Evolutionary conservation across 1,140 invertebrate genomes (phyloP).

Genomic region (Aradophagus sp.): DNA sequence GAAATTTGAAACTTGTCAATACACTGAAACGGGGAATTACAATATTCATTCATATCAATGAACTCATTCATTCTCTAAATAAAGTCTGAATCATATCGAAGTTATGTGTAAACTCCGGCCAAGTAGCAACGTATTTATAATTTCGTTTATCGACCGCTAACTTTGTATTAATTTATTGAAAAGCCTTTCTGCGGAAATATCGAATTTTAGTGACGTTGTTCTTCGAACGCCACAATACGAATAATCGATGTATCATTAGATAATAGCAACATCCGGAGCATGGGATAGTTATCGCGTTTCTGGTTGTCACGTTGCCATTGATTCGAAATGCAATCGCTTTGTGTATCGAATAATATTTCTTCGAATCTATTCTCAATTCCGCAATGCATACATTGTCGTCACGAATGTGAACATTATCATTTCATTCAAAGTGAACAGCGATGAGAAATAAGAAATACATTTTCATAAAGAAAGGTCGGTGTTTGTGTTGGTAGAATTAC

Average conservation of each 20-base stretch:
- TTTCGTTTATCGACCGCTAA: conserved; percentile 20
- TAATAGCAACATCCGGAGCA: conserved; percentile 68
- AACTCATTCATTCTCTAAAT: conserved; percentile 6
- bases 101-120: conserved; percentile 7
- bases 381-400: conserved; percentile 36
- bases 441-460: conserved; percentile 15
- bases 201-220: conserved; percentile 35
- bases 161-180: conserved; percentile 37
- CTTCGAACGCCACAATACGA: conserved; percentile 51
- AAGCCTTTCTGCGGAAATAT: conserved; percentile 46
- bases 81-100: conserved; percentile 7
- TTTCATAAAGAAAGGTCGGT: conserved; percentile 16
- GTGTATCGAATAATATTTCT: conserved; percentile 54
- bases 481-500: no score
- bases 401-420: conserved; percentile 36
- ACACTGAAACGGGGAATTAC: no score
- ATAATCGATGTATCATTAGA: conserved; percentile 64
- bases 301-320: conserved; percentile 55
- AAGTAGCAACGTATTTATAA: conserved; percentile 16
- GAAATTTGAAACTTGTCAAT: no score
- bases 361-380: conserved; percentile 32
- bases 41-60: conserved; percentile 1
- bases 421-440: conserved; percentile 27
- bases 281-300: conserved; percentile 56
- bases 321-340: conserved; percentile 59